Evolutionary conservation across 2,888 invertebrate genomes (phyloP).

Genomic region (Polyommatus icarus): DNA sequence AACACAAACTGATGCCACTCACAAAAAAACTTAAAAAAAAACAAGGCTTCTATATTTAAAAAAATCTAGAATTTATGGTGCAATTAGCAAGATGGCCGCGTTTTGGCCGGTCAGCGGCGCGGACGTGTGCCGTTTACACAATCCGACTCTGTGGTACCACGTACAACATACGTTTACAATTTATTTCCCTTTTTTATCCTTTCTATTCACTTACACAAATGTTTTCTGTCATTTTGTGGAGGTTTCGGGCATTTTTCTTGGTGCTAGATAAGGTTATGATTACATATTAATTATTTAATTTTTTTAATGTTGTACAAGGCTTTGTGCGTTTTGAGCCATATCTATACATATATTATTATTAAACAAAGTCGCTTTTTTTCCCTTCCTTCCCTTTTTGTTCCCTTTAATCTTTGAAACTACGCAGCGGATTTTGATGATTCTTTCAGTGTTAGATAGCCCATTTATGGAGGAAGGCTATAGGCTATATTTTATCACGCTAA

Average conservation of each 20-base stretch:
- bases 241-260: background rate
- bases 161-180: constrained; percentile 35
- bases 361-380: no score
- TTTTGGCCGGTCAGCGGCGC: constrained; percentile 10
- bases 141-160: constrained; percentile 17
- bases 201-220: constrained; percentile 10
- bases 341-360: no score
- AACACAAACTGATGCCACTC: background rate
- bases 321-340: no score
- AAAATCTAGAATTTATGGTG: constrained; percentile 16
- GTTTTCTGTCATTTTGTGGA: background rate
- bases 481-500: no score
- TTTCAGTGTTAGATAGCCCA: no score
- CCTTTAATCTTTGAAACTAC: no score
- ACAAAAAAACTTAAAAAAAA: background rate
- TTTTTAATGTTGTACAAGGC: no score
- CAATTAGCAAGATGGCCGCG: constrained; percentile 22
- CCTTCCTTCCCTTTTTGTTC: no score
- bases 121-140: constrained; percentile 21
- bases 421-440: no score
- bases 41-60: background rate
- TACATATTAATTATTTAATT: background rate
- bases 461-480: no score
- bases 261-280: background rate
- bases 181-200: constrained; percentile 36